phyloP scores from a whole-genome alignment of 2,797 vertebrate species.

The Microhierax caerulescens region DNA sequence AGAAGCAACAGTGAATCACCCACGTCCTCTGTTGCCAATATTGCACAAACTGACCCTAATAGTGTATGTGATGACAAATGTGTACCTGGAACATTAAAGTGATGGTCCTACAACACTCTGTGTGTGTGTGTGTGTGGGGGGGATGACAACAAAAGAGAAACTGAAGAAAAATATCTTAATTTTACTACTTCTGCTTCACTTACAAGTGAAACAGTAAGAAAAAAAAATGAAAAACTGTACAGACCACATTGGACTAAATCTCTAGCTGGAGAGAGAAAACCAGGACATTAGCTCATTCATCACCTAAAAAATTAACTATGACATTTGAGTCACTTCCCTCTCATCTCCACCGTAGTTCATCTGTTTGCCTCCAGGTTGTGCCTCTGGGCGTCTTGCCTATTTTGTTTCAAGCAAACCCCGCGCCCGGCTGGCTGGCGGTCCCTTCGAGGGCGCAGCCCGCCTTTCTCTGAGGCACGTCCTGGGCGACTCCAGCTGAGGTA shows the following conservation, averaged over 20 bases:
- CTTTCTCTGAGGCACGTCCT: neutral
- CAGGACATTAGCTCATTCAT: neutral
- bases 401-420: too few relatives aligned
- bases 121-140: too few relatives aligned
- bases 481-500: neutral
- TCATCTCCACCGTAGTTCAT: too few relatives aligned
- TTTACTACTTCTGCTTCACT: neutral
- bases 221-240: neutral
- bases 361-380: neutral
- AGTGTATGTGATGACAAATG: neutral
- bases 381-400: too few relatives aligned
- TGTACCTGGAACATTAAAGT: neutral
- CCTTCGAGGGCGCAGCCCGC: neutral
- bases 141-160: neutral
- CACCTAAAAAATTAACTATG: neutral
- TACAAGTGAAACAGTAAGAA: neutral
- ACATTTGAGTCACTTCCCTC: neutral
- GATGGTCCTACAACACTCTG: neutral
- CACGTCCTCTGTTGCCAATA: neutral
- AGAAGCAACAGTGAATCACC: neutral
- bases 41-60: neutral
- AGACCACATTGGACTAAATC: neutral
- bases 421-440: fast-evolving
- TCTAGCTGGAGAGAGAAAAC: neutral
- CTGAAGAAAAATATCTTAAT: neutral